Conservation (phyloP, 2,888 invertebrate species). For the Petrolisthes cinctipes region DNA sequence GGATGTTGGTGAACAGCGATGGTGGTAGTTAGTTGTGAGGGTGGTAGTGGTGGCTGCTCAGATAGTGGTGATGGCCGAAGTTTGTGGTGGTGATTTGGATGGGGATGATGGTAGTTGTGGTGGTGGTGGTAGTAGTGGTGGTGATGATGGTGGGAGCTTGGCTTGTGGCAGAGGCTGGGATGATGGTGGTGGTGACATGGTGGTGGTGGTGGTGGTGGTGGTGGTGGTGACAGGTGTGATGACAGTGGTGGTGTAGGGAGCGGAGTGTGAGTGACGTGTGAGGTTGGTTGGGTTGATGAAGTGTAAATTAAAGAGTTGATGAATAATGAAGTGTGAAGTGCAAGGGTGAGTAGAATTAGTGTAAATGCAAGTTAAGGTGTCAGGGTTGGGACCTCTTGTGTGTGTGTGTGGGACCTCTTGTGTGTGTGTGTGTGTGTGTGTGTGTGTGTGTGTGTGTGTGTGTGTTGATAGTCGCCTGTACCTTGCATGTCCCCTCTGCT, state of each 20-base stretch:
- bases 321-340: too few relatives aligned
- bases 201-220: neutral
- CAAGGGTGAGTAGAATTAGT: too few relatives aligned
- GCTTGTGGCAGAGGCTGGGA: neutral
- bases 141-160: neutral
- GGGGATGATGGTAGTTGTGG: neutral
- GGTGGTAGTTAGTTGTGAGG: neutral
- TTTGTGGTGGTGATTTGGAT: neutral
- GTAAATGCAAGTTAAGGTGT: too few relatives aligned
- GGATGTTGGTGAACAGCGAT: neutral
- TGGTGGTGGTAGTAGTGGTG: neutral
- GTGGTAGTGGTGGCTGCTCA: neutral
- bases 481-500: too few relatives aligned
- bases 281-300: neutral
- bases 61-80: neutral
- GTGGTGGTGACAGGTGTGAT: neutral
- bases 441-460: too few relatives aligned
- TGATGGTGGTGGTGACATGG: constrained; percentile 16
- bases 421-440: too few relatives aligned
- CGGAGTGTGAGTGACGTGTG: too few relatives aligned
- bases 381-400: too few relatives aligned
- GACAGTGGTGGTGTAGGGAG: neutral
- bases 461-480: too few relatives aligned
- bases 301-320: neutral
- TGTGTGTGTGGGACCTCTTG: too few relatives aligned